Base-by-base conservation (phyloP, 2,797 vertebrate species). In the Apodemus agrarius region DNA sequence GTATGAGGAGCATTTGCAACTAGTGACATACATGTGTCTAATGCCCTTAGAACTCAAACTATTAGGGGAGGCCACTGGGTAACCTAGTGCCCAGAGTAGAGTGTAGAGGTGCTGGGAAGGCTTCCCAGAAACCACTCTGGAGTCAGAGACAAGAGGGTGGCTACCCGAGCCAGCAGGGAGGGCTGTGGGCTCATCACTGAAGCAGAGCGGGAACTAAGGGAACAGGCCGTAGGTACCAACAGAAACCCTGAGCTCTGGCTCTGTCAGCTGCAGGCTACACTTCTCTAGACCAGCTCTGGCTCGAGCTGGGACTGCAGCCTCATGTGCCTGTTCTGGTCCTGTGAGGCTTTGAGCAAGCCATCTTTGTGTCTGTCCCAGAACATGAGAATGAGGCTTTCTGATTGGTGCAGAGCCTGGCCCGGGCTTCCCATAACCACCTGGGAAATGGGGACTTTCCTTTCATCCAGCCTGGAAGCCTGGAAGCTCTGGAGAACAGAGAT, bases 21-120 rank as follows among this genome's bases (percentile, higher is more conserved):
- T 17, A 21, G 46, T 63, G 43, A 3, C 49, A 4, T 8, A 0
- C 0, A 6, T 1, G 0, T n/a, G n/a, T n/a, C n/a, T n/a, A n/a
- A n/a, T n/a, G n/a, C n/a, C n/a, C n/a, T n/a, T n/a, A n/a, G n/a
- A n/a, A n/a, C n/a, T n/a, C n/a, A n/a, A n/a, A n/a, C n/a, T n/a
- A n/a, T n/a, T 2, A 0, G 16, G 21, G 19, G 57, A 49, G 10
- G 31, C 75, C 31, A 0, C 82, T 29, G 24, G 14, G 34, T 57
- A 19, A 54, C 65, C 29, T 31, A 14, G 46, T 8, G 37, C 46
- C 74, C 52, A 43, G 34, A 43, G 34, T 76, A 40, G 46, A 29
- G 54, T 72, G 67, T 61, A 43, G 17, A 22, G 13, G 12, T 91
- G 21, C 72, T 59, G 61, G 26, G 40, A 14, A 74, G 54, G 61